Evolutionary conservation across 2,797 vertebrate genomes (phyloP).

Genomic region (Pelobates cultripes): DNA sequence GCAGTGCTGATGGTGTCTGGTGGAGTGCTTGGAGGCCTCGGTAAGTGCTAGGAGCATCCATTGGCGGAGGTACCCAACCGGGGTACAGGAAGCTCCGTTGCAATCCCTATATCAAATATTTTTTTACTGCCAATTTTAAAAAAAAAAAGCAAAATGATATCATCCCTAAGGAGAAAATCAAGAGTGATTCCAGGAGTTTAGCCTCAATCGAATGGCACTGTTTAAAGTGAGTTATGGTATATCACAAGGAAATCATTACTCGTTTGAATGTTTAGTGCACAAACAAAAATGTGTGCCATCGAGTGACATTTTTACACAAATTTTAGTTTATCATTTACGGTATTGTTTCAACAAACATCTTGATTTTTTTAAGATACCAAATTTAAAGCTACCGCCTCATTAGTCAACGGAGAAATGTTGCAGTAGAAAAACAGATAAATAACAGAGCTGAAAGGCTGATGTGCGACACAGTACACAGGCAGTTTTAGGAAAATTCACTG

Average conservation of each 20-base stretch:
- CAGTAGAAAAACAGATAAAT: neutral
- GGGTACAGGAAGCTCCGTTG: no score
- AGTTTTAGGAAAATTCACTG: neutral
- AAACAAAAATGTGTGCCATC: neutral
- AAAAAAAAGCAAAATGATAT: slow-evolving; percentile 29
- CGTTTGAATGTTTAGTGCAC: neutral
- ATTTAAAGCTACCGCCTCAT: neutral
- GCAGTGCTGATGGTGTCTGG: no score
- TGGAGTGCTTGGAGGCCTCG: no score
- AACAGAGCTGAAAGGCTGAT: neutral
- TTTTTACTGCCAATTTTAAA: slow-evolving; percentile 8
- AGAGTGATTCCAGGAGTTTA: slow-evolving; percentile 25
- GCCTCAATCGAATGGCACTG: slow-evolving; percentile 9
- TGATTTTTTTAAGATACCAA: neutral
- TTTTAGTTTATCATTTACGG: neutral
- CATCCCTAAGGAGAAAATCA: neutral
- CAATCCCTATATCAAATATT: slow-evolving; percentile 31
- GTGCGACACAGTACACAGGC: neutral
- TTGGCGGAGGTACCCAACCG: no score
- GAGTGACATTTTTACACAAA: neutral
- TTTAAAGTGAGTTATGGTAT: neutral
- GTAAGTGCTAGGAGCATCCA: no score
- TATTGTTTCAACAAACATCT: neutral
- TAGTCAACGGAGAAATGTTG: neutral
- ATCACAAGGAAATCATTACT: slow-evolving; percentile 6